Percentiles rank a stretch among this genome's conserved stretches.
Conservation (phyloP, 1,140 invertebrate genomes). For the Calephelis virginiensis region DNA sequence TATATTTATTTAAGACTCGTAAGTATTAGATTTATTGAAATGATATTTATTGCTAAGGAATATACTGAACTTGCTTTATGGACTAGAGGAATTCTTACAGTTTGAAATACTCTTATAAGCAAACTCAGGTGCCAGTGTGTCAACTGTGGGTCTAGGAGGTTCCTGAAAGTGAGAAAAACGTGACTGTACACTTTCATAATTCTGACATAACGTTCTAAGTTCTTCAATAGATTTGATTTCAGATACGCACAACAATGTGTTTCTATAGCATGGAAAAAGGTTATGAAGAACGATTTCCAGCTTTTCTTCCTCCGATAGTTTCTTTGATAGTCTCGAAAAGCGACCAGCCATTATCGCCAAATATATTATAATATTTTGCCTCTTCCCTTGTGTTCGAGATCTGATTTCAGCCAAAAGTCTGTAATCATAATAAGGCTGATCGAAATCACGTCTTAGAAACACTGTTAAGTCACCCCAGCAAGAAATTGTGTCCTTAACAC, state of each 20-base stretch:
- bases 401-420: constrained; percentile 41
- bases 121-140: constrained; percentile 40
- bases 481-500: constrained; percentile 24
- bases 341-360: constrained; percentile 41
- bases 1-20: too few species aligned
- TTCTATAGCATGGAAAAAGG: constrained; percentile 35
- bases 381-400: constrained; percentile 42
- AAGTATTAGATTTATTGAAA: neutral
- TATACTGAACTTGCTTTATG: too few species aligned
- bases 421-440: constrained; percentile 40
- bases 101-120: constrained; percentile 24
- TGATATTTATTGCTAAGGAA: constrained; percentile 15
- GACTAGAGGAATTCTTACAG: constrained; percentile 12
- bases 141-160: constrained; percentile 25
- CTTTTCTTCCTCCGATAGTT: constrained; percentile 30
- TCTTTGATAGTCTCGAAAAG: constrained; percentile 35
- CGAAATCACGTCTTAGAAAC: constrained; percentile 39
- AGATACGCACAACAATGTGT: constrained; percentile 15
- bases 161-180: constrained; percentile 30
- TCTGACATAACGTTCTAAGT: constrained; percentile 24
- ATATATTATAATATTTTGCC: constrained; percentile 43
- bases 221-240: too few species aligned
- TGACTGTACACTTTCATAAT: constrained; percentile 34
- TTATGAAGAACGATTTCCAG: constrained; percentile 34
- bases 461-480: constrained; percentile 35